These are phyloP conservation scores for Heterodera filipjevi DNA, from an alignment of 2,888 invertebrate species.

Conservation along the genomic window DNA sequence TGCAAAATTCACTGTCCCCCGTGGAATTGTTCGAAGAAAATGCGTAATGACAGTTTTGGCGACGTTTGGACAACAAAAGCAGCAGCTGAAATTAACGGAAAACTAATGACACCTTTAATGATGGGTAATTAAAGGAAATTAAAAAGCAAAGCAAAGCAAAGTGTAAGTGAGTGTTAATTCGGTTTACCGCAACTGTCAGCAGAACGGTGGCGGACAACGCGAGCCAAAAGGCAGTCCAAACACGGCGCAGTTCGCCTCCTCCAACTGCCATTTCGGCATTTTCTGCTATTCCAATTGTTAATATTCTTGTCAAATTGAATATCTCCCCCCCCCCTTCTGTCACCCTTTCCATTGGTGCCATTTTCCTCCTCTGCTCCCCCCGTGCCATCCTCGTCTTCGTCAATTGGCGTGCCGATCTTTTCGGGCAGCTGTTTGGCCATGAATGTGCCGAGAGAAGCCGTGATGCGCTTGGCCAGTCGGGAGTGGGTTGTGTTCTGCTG, in stretches of 20 bases:
- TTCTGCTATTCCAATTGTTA: not conserved
- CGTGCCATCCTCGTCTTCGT: not conserved
- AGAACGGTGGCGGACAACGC: slow-evolving; percentile 27
- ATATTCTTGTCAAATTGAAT: no score
- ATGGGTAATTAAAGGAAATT: no score
- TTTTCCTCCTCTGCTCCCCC: not conserved
- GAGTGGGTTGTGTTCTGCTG: not conserved
- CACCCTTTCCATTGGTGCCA: not conserved
- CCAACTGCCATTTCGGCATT: not conserved
- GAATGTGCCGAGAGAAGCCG: not conserved
- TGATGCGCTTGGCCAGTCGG: not conserved
- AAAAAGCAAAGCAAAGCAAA: no score
- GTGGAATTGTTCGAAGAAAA: slow-evolving; percentile 36
- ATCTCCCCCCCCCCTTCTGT: no score
- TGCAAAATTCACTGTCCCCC: slow-evolving; percentile 38
- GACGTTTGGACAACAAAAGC: slow-evolving; percentile 31
- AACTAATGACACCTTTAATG: no score
- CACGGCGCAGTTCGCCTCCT: not conserved
- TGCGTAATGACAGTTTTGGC: slow-evolving; percentile 32
- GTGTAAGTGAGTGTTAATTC: not conserved
- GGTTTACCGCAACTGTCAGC: slow-evolving; percentile 15
- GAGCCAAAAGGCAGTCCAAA: slow-evolving; percentile 38
- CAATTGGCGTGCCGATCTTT: not conserved
- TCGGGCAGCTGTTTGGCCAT: slow-evolving; percentile 7
- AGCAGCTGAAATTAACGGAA: slow-evolving; percentile 3